Percentiles rank a stretch among this genome's conserved stretches.
Evolutionary conservation across 2,888 invertebrate species (phyloP).

Genomic region (Ephialtes manifestator): DNA sequence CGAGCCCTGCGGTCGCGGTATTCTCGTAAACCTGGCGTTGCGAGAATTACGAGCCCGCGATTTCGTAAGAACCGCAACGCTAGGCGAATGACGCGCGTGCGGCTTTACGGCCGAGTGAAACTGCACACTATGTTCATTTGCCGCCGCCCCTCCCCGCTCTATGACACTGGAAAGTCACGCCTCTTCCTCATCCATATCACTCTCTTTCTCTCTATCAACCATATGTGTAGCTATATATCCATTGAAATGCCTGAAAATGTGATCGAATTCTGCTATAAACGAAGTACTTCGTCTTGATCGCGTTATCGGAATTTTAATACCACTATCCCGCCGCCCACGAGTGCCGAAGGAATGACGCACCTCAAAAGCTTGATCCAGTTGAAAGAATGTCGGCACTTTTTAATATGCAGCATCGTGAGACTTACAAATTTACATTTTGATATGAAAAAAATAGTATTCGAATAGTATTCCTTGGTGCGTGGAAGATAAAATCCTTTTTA

Average conservation of each 20-base stretch:
- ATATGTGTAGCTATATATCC: neutral
- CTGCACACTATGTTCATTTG: slow-evolving; percentile 29
- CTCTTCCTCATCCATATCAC: neutral
- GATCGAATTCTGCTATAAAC: neutral
- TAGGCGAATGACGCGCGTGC: slow-evolving; percentile 36
- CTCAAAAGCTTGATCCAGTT: neutral
- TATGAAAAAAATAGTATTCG: neutral
- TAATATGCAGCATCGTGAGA: neutral
- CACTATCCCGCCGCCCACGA: neutral
- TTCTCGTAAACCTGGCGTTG: slow-evolving; percentile 78
- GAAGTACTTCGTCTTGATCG: slow-evolving; percentile 2
- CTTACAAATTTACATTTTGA: neutral
- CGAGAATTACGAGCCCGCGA: slow-evolving; percentile 79
- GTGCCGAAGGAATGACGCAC: slow-evolving; percentile 7
- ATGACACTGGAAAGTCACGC: slow-evolving; percentile 4
- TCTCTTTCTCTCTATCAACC: neutral
- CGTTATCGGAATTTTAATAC: slow-evolving; percentile 14
- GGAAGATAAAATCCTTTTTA: neutral
- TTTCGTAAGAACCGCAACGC: slow-evolving; percentile 74
- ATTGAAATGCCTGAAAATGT: neutral
- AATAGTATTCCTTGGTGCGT: neutral
- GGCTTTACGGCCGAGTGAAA: slow-evolving; percentile 29
- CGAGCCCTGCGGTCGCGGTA: slow-evolving; percentile 35
- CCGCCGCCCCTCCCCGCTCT: too few relatives aligned
- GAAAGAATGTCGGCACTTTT: neutral